Conservation (phyloP, 2,113 vertebrate species). For the Copsychus sechellarum region DNA sequence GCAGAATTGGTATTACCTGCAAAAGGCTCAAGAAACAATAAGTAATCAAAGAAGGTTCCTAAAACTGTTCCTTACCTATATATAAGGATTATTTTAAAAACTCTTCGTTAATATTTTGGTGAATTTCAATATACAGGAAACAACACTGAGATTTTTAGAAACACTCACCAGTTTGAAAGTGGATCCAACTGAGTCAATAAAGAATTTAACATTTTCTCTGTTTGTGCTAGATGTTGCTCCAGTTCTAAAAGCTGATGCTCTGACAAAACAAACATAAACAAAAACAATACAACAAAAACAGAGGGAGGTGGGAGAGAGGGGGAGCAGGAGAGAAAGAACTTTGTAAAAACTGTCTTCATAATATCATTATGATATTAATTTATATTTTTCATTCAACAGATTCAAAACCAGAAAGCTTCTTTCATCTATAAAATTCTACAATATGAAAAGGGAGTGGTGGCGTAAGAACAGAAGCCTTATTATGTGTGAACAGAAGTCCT, state of each 20-base stretch:
- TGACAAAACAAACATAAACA: not conserved
- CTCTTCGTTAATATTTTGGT: not conserved
- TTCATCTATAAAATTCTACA: not conserved
- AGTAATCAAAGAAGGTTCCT: not conserved
- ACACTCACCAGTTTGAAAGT: slow-evolving; percentile 86
- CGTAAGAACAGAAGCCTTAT: not conserved
- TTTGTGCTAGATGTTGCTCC: slow-evolving; percentile 86
- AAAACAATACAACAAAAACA: not conserved
- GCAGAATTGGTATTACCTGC: not conserved
- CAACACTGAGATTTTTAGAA: not conserved
- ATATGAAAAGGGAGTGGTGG: not conserved
- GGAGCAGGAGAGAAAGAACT: not conserved
- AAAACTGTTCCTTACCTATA: not conserved
- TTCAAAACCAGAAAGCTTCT: not conserved
- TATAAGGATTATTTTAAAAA: not conserved
- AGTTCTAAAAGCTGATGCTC: slow-evolving; percentile 88
- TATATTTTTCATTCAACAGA: not conserved
- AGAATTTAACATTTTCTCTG: slow-evolving; percentile 90
- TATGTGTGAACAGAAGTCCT: not conserved
- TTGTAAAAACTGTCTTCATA: not conserved
- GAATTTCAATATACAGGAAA: not conserved
- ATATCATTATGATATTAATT: not conserved
- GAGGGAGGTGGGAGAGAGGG: accelerated
- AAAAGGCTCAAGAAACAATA: not conserved
- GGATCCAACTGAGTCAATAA: slow-evolving; percentile 90